These are phyloP conservation scores for Sminthopsis crassicaudata DNA, from an alignment of 2,113 vertebrate genomes.

Conservation along the genomic window DNA sequence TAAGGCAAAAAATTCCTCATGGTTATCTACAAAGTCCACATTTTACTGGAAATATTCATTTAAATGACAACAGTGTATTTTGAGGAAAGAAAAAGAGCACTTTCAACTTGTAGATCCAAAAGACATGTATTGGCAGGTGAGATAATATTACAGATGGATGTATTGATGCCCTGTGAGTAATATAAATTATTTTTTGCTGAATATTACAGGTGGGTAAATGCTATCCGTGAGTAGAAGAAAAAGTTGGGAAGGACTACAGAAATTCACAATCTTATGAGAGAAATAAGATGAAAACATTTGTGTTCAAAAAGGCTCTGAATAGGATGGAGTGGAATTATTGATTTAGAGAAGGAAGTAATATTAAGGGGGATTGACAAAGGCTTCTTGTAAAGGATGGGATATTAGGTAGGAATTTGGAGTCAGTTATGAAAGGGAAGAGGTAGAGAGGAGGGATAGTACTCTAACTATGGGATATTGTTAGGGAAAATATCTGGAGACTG, in stretches of 20 bases:
- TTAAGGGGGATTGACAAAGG: not conserved
- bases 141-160: not conserved
- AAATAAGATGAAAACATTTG: not conserved
- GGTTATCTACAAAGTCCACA: not conserved
- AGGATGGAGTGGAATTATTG: not conserved
- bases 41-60: not conserved
- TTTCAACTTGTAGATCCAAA: not conserved
- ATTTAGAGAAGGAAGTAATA: not conserved
- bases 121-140: not conserved
- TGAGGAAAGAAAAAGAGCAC: not conserved
- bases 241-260: not conserved
- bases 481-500: not conserved
- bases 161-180: not conserved
- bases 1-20: not conserved
- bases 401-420: not conserved
- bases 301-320: not conserved
- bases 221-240: not conserved
- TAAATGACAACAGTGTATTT: not conserved
- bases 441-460: not conserved
- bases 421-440: not conserved
- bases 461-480: not conserved
- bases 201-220: not conserved
- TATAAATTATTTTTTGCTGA: not conserved
- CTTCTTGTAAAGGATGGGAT: not conserved
- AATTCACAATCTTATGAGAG: not conserved